These are phyloP conservation scores for Drosophila infuscata DNA, from an alignment of 2,888 invertebrate species.

Conservation along the genomic window DNA sequence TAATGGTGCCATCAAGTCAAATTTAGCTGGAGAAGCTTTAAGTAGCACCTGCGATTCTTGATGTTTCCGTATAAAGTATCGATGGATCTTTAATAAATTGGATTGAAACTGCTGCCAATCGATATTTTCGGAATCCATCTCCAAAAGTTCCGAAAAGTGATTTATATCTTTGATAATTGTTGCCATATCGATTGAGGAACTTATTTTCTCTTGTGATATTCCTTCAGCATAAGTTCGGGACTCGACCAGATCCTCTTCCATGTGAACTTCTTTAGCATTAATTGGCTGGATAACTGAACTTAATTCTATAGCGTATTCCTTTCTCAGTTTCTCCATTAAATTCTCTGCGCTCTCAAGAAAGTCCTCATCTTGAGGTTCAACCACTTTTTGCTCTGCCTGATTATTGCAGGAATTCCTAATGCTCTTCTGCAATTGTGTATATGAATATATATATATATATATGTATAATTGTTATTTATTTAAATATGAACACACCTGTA, in stretches of 20 bases:
- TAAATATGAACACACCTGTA: conserved; percentile 17
- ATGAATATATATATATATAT: too few relatives aligned
- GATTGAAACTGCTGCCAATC: conserved; percentile 49
- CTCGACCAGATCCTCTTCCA: not conserved
- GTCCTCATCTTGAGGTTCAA: not conserved
- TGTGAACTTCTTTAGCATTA: not conserved
- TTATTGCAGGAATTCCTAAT: not conserved
- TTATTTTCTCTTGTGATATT: not conserved
- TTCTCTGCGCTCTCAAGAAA: not conserved
- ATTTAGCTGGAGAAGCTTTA: not conserved
- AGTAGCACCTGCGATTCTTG: not conserved
- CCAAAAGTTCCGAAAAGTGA: conserved; percentile 37
- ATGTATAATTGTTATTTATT: not conserved
- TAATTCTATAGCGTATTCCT: conserved; percentile 1
- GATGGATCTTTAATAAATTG: conserved; percentile 48
- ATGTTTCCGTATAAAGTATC: conserved; percentile 21
- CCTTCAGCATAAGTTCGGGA: not conserved
- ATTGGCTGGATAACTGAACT: not conserved
- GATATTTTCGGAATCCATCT: conserved; percentile 10
- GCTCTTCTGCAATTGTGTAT: conserved; percentile 10
- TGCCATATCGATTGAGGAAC: not conserved
- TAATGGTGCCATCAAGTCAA: conserved; percentile 19
- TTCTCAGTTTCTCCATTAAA: not conserved
- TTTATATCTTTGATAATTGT: conserved; percentile 36
- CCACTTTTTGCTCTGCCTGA: not conserved